Evolutionary conservation across 2,797 vertebrate species (phyloP), one percentile per base, ranked within the genome.

Genomic region (Oreochromis mossambicus): DNA sequence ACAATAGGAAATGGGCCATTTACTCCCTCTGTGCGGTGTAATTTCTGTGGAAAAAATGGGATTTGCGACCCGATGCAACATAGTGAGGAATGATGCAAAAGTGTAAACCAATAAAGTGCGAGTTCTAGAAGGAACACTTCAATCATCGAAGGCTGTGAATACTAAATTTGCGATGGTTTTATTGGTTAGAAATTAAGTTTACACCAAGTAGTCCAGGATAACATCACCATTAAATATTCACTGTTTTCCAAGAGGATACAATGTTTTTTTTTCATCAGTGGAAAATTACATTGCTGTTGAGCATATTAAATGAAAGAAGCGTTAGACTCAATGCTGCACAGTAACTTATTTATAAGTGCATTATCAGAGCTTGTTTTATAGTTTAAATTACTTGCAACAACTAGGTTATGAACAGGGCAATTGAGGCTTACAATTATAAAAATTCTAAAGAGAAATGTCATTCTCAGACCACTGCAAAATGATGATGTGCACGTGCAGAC

Each of bases 161-260:
- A 29, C 58, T 82, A 81, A 54, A 79, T 84, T 84, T 87, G 66
- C n/a, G 21, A 84, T 55, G 4, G 17, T 80, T 63, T 80, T 66
- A 77, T 77, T 75, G 56, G 52, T 86, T 82, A 32, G 48, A 86
- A 80, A 85, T 76, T n/a, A 43, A 19, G 41, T 79, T 87, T 83
- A 54, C 54, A 41, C 19, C 76, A 14, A 48, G 56, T 26, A 66
- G 51, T 34, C n/a, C 84, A 14, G 68, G 51, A 52, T 56, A 21
- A 48, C 48, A 36, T 41, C 70, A 56, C 50, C 58, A 24, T 78
- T 63, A 76, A 66, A 78, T 24, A 61, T 78, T 55, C 7, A 32
- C 36, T 24, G 29, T 54, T 83, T 50, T 76, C 32, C 36, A 75
- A 38, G 46, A 51, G 34, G 66, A 73, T 36, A 51, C 56, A 32